phyloP scores from a whole-genome alignment of 2,888 invertebrate species.

The Ectemnius cavifrons region DNA sequence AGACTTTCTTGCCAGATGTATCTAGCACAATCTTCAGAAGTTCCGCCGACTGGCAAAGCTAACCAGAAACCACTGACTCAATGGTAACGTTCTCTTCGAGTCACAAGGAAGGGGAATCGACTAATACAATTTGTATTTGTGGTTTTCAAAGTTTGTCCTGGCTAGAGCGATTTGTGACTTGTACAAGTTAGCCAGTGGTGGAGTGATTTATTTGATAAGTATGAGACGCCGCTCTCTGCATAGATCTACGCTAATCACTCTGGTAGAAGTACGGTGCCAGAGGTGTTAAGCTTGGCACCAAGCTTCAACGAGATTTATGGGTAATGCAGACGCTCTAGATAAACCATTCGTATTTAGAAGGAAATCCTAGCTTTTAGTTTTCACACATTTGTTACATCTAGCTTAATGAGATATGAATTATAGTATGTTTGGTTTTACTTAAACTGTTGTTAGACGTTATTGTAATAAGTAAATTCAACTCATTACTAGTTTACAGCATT shows the following conservation, averaged over 20 bases:
- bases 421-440: no score
- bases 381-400: no score
- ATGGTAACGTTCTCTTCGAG: conserved; percentile 26
- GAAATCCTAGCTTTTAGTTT: no score
- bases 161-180: background rate
- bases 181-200: background rate
- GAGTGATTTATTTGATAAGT: background rate
- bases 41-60: conserved; percentile 11
- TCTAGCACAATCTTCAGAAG: conserved; percentile 17
- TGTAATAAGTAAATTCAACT: no score
- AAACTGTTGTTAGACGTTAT: no score
- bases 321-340: background rate
- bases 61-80: conserved; percentile 35
- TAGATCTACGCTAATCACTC: background rate
- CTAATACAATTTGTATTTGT: conserved; percentile 36
- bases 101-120: conserved; percentile 18
- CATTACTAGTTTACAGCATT: no score
- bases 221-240: background rate
- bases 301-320: background rate
- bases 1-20: conserved; percentile 15
- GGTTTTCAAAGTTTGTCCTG: conserved; percentile 20
- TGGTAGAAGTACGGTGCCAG: background rate
- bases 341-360: no score
- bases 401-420: no score
- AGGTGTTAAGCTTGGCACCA: background rate